phyloP scores from a whole-genome alignment of 1,140 invertebrate species.

The Pseudomyrmex flavicornis region DNA sequence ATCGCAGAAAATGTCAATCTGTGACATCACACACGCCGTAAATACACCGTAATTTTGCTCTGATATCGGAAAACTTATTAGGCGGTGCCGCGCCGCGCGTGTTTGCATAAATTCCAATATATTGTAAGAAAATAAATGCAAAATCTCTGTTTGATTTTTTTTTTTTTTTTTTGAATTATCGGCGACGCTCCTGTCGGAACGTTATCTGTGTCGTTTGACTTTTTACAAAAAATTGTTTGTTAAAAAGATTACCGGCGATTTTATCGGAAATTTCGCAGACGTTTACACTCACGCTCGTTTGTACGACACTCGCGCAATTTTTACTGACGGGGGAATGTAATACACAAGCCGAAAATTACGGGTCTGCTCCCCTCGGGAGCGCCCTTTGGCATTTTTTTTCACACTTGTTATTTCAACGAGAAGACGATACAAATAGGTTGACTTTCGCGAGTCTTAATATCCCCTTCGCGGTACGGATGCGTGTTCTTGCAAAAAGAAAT shows the following conservation, averaged over 20 bases:
- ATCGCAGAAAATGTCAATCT: not conserved
- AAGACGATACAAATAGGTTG: slow-evolving; percentile 14
- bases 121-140: not conserved
- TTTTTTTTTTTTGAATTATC: not conserved
- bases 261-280: not conserved
- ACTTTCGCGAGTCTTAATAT: slow-evolving; percentile 53
- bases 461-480: slow-evolving; percentile 17
- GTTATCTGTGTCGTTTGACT: slow-evolving; percentile 2
- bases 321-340: slow-evolving; percentile 37
- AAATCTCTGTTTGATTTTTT: not conserved
- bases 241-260: not conserved
- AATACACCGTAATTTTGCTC: slow-evolving; percentile 14
- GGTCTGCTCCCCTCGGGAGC: slow-evolving; percentile 21
- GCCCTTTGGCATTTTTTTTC: slow-evolving; percentile 30
- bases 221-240: not conserved
- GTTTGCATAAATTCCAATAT: not conserved
- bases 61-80: slow-evolving; percentile 19
- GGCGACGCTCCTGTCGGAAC: not conserved
- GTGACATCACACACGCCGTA: not conserved
- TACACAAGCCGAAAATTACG: slow-evolving; percentile 64
- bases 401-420: slow-evolving; percentile 52
- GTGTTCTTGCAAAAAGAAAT: slow-evolving; percentile 63
- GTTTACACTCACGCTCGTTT: slow-evolving; percentile 25
- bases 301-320: slow-evolving; percentile 15
- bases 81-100: not conserved